phyloP scores from a whole-genome alignment of 2,113 vertebrate species.

The Cygnus buccinator region DNA sequence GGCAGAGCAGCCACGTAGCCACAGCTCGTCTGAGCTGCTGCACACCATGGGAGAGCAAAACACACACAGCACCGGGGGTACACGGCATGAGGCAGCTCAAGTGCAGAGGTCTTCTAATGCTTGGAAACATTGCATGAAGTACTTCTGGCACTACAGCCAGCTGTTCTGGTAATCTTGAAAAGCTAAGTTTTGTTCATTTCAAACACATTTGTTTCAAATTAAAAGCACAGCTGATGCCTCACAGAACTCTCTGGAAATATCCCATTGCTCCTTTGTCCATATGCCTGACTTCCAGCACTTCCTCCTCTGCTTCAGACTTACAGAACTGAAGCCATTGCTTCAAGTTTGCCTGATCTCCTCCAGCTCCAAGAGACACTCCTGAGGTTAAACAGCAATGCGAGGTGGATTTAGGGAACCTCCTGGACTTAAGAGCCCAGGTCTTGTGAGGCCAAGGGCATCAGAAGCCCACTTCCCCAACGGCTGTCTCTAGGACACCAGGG shows the following conservation, averaged over 20 bases:
- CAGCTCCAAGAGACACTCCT: neutral
- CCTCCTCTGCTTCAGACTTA: neutral
- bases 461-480: no score
- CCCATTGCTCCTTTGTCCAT: neutral
- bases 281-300: neutral
- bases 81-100: accelerated
- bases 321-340: neutral
- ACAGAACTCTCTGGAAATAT: accelerated
- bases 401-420: no score
- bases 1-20: accelerated
- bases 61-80: accelerated
- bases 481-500: neutral
- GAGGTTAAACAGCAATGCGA: neutral
- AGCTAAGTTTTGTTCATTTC: neutral
- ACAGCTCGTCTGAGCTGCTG: neutral
- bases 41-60: accelerated
- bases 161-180: neutral
- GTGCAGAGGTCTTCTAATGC: neutral
- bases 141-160: neutral
- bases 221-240: neutral
- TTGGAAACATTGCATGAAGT: neutral
- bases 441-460: neutral
- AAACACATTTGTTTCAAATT: neutral
- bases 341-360: neutral
- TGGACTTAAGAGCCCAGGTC: neutral